Conservation (phyloP, 2,113 vertebrate genomes). For the Dicaeum eximium region DNA sequence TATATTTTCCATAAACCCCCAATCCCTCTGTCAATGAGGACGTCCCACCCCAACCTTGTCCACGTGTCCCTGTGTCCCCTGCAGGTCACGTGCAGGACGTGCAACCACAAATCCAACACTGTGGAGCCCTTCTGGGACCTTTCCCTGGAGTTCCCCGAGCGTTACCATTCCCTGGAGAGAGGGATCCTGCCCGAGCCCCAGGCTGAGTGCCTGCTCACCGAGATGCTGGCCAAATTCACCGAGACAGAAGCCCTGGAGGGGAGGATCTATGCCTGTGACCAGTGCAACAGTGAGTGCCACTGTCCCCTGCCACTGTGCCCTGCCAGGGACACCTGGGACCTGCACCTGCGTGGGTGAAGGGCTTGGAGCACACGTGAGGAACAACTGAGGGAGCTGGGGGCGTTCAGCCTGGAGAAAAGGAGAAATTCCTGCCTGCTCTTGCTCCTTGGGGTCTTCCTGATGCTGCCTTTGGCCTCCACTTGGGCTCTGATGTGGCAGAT, state of each 20-base stretch:
- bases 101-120: conserved; percentile 97
- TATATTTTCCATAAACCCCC: too few relatives aligned
- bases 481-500: too few relatives aligned
- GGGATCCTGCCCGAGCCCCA: conserved; percentile 77
- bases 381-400: too few relatives aligned
- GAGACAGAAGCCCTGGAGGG: conserved; percentile 97
- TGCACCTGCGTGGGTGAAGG: too few relatives aligned
- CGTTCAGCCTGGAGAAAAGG: too few relatives aligned
- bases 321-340: neutral
- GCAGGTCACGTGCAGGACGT: conserved; percentile 95
- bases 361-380: too few relatives aligned
- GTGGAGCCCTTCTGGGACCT: conserved; percentile 98
- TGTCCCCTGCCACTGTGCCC: neutral
- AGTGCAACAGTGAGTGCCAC: conserved; percentile 92
- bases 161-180: conserved; percentile 89
- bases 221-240: conserved; percentile 98
- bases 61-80: neutral
- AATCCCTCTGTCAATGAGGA: too few relatives aligned
- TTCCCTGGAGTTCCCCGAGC: conserved; percentile 95
- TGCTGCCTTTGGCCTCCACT: too few relatives aligned
- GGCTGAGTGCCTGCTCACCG: conserved; percentile 90
- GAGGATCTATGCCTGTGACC: conserved; percentile 96
- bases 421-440: too few relatives aligned
- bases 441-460: too few relatives aligned
- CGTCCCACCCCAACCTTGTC: too few relatives aligned